These are phyloP conservation scores for Tholera decimalis DNA, from an alignment of 2,888 invertebrate species.

Conservation along the genomic window DNA sequence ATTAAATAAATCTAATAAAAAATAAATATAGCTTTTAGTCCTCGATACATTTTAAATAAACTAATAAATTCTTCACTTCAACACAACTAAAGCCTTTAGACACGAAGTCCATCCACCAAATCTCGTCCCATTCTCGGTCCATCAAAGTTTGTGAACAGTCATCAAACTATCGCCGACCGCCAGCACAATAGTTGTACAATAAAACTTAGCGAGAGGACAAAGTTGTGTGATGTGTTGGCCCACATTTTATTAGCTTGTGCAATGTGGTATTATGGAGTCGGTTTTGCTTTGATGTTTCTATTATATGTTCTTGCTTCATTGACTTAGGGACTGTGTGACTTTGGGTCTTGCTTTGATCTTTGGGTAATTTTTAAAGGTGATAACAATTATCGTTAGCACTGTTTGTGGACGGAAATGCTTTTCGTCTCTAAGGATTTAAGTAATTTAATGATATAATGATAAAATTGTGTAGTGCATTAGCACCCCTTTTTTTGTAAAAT, in stretches of 20 bases:
- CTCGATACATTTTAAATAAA: neutral
- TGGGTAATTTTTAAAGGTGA: no score
- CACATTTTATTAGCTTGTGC: conserved; percentile 44
- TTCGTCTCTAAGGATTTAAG: no score
- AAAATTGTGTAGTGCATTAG: no score
- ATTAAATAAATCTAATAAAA: no score
- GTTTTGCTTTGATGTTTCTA: conserved; percentile 40
- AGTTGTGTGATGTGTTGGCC: conserved; percentile 44
- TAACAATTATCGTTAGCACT: no score
- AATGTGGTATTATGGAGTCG: conserved; percentile 11
- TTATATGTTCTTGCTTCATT: conserved; percentile 29
- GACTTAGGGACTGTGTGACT: neutral
- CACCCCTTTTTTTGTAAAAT: no score
- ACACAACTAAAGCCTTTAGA: conserved; percentile 10
- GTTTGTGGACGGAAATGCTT: no score
- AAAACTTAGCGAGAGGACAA: conserved; percentile 42
- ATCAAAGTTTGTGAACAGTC: conserved; percentile 48
- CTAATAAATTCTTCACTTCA: neutral
- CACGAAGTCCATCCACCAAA: conserved; percentile 16
- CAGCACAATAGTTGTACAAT: conserved; percentile 39
- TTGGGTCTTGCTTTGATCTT: neutral
- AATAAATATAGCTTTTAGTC: no score
- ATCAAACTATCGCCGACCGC: conserved; percentile 44
- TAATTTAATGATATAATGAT: no score
- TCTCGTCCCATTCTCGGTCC: conserved; percentile 33